Conservation (phyloP, 2,797 vertebrate genomes). For the Sebastes trivittatus region DNA sequence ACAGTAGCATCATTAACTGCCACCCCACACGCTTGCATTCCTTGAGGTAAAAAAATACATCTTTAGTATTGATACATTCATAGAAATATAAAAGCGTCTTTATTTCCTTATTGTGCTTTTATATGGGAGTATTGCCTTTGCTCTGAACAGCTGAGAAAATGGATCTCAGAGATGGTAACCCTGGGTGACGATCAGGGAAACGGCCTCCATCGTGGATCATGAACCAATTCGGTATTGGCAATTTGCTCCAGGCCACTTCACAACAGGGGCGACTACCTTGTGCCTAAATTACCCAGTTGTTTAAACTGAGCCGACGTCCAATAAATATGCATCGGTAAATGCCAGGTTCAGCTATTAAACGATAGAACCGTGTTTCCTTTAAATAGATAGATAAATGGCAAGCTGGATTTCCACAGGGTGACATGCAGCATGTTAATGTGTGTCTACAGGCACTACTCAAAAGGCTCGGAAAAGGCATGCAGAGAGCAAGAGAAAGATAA, state of each 20-base stretch:
- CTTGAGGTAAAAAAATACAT: constrained; percentile 82
- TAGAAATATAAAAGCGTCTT: constrained; percentile 81
- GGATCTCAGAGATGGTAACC: constrained; percentile 47
- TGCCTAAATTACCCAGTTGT: constrained; percentile 41
- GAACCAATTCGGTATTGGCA: constrained; percentile 47
- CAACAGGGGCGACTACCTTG: constrained; percentile 34
- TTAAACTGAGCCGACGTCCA: constrained; percentile 47
- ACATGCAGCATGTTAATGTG: constrained; percentile 78
- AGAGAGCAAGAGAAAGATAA: constrained; percentile 51
- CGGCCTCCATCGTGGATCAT: constrained; percentile 24
- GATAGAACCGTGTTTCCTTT: constrained; percentile 60
- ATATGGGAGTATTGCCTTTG: constrained; percentile 71
- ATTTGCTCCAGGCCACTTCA: constrained; percentile 52
- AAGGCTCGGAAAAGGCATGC: constrained; percentile 74
- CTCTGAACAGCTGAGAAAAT: constrained; percentile 51
- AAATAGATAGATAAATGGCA: constrained; percentile 80
- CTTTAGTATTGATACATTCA: constrained; percentile 82
- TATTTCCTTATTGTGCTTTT: constrained; percentile 76
- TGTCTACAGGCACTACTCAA: constrained; percentile 77
- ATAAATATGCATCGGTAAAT: constrained; percentile 72
- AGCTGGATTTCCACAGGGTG: constrained; percentile 73
- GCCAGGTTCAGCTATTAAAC: constrained; percentile 61
- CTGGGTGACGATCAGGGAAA: constrained; percentile 45
- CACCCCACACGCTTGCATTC: constrained; percentile 49
- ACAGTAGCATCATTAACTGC: constrained; percentile 39